Base-by-base conservation (phyloP, 2,888 invertebrate species). In the Drosophila borborema region DNA sequence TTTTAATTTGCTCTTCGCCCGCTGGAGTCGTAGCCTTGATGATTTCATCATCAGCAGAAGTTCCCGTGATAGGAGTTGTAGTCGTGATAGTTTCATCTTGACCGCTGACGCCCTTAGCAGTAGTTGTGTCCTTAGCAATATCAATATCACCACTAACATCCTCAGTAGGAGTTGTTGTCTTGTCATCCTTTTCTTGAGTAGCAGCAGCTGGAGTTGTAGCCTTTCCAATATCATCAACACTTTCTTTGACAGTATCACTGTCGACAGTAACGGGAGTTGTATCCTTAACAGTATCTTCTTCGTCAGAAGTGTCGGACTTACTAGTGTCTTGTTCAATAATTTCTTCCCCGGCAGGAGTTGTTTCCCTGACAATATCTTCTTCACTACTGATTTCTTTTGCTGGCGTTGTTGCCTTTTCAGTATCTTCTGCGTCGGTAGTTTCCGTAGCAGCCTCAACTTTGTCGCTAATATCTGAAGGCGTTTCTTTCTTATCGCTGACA, bases 11-110 rank as follows among this genome's bases (percentile, higher is more conserved):
- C 23, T 66, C 58, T 23, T 64, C 71, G 16, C 56, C 64, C 10
- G 85, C 36, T 12, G 71, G 73, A 10, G 77, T 59, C 23, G 86
- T 76, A 10, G 64, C 20, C 46, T 75, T 72, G 20, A 28, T 14
- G 3, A 18, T 14, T 5, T 77, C 73, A 7, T 65, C 76, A 6
- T 64, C 64, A 12, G 16, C 51, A 46, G 12, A 36, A 18, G 36
- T 55, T 14, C 55, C 59, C 5, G 40, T 48, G n/a, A 59, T 18
- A 46, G 77, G 45, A 48, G 76, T 64, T 3, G 77, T 68, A 14
- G 18, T 41, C 38, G 49, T 63, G 41, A 23, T 41, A 28, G 20
- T 31, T 18, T 68, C 74, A 36, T 71, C 70, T 16, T 53, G 56
- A 48, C 4, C 45, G 20, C 36, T 14, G 36, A 40, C 10, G 8